A percentile compares a stretch with the other conserved stretches of the same genome.
Evolutionary conservation across 2,113 vertebrate genomes (phyloP).

Genomic region (Psilopsiagon aurifrons): DNA sequence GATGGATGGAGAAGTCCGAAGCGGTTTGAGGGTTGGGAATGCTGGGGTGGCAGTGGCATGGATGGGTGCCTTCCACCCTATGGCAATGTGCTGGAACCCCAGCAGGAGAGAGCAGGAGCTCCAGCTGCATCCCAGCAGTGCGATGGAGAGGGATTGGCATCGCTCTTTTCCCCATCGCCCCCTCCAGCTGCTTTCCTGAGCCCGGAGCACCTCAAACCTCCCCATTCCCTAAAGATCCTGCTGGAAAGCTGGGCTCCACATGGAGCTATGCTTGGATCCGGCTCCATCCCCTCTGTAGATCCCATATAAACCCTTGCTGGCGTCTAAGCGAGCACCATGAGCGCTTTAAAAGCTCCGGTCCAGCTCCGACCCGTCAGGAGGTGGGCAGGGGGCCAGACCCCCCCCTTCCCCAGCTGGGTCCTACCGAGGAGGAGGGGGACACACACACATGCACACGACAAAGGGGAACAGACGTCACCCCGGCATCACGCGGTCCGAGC

Average conservation of each 20-base stretch:
- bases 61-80: background rate
- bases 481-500: slow-evolving; percentile 41
- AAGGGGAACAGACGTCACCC: slow-evolving; percentile 45
- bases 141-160: background rate
- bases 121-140: background rate
- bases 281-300: background rate
- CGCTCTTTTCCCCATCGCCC: fast-evolving
- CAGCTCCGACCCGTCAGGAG: background rate
- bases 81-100: fast-evolving
- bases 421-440: background rate
- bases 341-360: background rate
- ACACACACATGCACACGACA: background rate
- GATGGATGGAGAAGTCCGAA: background rate
- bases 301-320: background rate
- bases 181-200: background rate
- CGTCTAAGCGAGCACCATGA: background rate
- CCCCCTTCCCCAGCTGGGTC: background rate
- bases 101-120: background rate
- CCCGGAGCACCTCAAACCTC: background rate
- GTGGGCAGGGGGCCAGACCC: background rate
- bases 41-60: fast-evolving
- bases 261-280: fast-evolving
- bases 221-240: background rate
- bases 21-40: background rate
- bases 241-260: background rate